Evolutionary conservation across 2,797 vertebrate genomes (phyloP).

Genomic region (Poeciliopsis turneri): DNA sequence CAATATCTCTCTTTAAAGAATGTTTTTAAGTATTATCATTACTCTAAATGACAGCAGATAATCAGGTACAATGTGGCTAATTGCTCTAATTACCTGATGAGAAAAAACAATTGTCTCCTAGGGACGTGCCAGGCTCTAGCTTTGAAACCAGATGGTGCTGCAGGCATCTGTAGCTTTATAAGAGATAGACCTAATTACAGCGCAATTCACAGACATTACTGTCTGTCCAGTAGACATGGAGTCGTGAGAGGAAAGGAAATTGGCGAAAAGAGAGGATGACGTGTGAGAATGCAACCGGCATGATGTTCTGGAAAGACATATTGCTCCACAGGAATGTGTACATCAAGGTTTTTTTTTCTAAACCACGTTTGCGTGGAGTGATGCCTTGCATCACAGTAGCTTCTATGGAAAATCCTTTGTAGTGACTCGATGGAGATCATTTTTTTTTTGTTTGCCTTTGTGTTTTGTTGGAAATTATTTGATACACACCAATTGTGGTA

Average conservation of each 20-base stretch:
- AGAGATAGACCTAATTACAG: conserved; percentile 72
- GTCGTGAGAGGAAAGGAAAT: conserved; percentile 52
- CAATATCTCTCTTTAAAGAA: conserved; percentile 65
- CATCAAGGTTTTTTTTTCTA: background rate
- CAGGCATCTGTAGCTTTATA: conserved; percentile 58
- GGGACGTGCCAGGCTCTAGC: conserved; percentile 55
- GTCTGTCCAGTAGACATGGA: conserved; percentile 62
- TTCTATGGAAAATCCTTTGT: background rate
- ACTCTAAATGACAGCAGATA: conserved; percentile 69
- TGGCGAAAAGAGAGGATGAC: conserved; percentile 48
- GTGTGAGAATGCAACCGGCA: conserved; percentile 37
- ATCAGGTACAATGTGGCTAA: conserved; percentile 73
- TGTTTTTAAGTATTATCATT: conserved; percentile 75
- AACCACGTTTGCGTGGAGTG: background rate
- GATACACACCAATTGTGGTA: conserved; percentile 26
- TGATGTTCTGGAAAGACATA: conserved; percentile 32
- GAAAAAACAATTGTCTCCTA: conserved; percentile 67
- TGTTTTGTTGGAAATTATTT: background rate
- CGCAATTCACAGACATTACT: conserved; percentile 74
- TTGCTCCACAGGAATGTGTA: conserved; percentile 32
- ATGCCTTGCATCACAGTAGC: background rate
- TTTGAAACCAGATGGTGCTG: conserved; percentile 67
- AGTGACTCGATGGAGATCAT: background rate
- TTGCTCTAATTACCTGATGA: conserved; percentile 72
- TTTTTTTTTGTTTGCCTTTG: background rate